Percentiles rank a stretch among this genome's conserved stretches.
phyloP scores from a whole-genome alignment of 2,888 invertebrate genomes.

The Macroteleia sp. region DNA sequence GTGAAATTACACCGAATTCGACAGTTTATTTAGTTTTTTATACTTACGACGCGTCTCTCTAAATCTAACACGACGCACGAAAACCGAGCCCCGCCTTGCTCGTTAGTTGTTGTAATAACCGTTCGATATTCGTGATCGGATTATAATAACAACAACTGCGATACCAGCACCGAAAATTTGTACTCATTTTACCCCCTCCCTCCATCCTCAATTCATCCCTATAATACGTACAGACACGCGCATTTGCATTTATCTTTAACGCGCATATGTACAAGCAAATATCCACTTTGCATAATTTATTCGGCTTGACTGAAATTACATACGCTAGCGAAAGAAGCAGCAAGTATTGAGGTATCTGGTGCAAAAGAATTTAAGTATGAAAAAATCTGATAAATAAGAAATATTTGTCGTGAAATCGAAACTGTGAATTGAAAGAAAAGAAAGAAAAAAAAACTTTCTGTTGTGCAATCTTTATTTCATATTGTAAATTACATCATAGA shows the following conservation, averaged over 20 bases:
- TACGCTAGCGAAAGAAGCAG: background rate
- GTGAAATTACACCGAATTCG: conserved; percentile 28
- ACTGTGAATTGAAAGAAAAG: no score
- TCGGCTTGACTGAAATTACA: conserved; percentile 17
- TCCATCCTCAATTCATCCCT: background rate
- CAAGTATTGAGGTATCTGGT: no score
- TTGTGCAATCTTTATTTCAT: no score
- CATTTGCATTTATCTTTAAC: conserved; percentile 35
- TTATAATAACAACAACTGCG: conserved; percentile 34
- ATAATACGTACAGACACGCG: conserved; percentile 24
- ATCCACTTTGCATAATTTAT: conserved; percentile 45
- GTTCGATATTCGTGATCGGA: conserved; percentile 42
- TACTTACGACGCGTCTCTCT: conserved; percentile 45
- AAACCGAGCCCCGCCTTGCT: conserved; percentile 69
- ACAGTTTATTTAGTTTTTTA: conserved; percentile 19
- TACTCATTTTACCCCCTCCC: background rate
- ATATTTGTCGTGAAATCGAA: no score
- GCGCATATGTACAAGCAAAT: conserved; percentile 21
- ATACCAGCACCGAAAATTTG: conserved; percentile 34
- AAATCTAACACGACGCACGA: conserved; percentile 72
- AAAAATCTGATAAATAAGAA: no score
- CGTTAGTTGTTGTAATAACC: conserved; percentile 70
- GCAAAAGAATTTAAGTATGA: no score
- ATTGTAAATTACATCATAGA: no score
- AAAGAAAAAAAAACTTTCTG: no score